Conservation (phyloP, 2,113 vertebrate species). For the Plecotus auritus region DNA sequence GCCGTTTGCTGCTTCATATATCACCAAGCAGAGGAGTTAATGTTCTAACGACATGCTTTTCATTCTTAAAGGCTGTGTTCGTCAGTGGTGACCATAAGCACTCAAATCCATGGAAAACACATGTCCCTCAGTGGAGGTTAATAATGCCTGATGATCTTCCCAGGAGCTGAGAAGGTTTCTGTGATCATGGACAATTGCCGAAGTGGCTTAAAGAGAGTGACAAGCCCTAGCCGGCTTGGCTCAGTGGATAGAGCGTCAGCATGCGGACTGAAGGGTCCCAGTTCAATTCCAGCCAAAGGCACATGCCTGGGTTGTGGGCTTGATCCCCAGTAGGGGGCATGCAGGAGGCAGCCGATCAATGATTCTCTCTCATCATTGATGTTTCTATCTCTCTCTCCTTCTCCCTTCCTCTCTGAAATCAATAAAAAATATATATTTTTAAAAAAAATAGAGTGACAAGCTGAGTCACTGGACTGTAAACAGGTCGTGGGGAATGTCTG, state of each 20-base stretch:
- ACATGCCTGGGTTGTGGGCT: too few relatives aligned
- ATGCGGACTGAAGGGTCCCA: too few relatives aligned
- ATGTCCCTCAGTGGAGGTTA: constrained; percentile 1
- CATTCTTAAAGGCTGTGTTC: background rate
- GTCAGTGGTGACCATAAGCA: background rate
- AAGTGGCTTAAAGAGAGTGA: background rate
- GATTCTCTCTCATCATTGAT: too few relatives aligned
- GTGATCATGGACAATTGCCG: background rate
- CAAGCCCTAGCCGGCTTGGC: background rate
- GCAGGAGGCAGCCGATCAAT: too few relatives aligned
- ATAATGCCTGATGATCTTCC: background rate
- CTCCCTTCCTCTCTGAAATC: too few relatives aligned
- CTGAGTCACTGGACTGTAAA: constrained; percentile 51
- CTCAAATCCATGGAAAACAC: constrained; percentile 50
- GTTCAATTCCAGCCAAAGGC: too few relatives aligned
- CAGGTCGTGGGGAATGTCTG: background rate
- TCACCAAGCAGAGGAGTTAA: constrained; percentile 41
- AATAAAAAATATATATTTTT: too few relatives aligned
- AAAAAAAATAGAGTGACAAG: background rate
- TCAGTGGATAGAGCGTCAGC: too few relatives aligned
- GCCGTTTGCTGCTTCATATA: constrained; percentile 31
- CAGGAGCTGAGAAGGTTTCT: background rate
- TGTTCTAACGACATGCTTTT: constrained; percentile 35
- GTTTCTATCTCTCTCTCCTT: too few relatives aligned
- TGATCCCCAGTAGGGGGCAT: too few relatives aligned